Conservation (phyloP, 2,797 vertebrate genomes). For the Varecia variegata region DNA sequence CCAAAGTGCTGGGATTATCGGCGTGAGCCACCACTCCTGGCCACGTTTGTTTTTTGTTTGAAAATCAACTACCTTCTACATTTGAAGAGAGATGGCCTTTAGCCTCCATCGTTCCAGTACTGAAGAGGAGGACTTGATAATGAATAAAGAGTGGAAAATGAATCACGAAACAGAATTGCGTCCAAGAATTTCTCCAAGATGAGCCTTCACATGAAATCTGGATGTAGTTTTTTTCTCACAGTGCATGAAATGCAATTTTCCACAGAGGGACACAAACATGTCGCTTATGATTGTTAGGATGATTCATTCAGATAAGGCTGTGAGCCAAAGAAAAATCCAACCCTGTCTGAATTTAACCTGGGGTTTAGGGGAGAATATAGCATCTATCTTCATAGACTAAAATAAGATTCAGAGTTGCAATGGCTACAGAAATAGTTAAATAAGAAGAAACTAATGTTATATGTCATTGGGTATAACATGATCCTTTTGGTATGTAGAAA, state of each 20-base stretch:
- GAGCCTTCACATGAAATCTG: constrained; percentile 42
- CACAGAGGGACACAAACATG: constrained; percentile 51
- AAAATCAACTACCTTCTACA: constrained; percentile 33
- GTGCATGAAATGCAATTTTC: constrained; percentile 56
- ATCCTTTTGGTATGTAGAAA: neutral
- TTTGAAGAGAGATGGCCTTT: neutral
- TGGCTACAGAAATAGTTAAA: constrained; percentile 26
- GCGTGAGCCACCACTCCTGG: neutral
- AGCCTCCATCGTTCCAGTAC: neutral
- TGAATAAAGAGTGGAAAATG: constrained; percentile 6
- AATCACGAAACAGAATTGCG: constrained; percentile 30
- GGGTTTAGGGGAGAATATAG: constrained; percentile 5
- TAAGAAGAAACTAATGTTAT: neutral
- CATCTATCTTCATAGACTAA: constrained; percentile 8
- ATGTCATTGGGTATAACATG: neutral
- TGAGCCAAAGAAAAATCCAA: constrained; percentile 16
- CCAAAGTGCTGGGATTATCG: neutral
- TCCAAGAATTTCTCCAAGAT: constrained; percentile 50
- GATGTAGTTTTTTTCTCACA: constrained; percentile 1
- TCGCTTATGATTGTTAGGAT: neutral
- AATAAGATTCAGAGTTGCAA: neutral
- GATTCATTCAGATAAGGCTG: constrained; percentile 18
- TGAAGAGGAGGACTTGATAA: neutral
- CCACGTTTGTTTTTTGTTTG: constrained; percentile 38
- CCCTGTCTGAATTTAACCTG: constrained; percentile 48